Conservation (phyloP, 1,140 invertebrate species). For the Caenorhabditis brenneri region DNA sequence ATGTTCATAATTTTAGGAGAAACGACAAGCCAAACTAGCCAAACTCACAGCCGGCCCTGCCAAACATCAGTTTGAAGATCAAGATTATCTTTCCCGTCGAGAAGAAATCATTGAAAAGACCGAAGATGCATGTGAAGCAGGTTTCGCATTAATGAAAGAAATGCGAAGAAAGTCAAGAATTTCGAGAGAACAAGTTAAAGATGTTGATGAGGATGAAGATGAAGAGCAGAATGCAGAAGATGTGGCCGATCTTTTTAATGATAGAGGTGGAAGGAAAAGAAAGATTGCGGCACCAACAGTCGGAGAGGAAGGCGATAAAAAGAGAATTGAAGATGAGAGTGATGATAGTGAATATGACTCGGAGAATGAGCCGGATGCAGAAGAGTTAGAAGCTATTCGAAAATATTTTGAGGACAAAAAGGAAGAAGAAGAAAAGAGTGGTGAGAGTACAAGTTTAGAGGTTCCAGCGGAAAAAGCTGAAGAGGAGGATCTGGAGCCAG, state of each 20-base stretch:
- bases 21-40: conserved; percentile 45
- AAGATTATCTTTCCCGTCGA: conserved; percentile 47
- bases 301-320: conserved; percentile 12
- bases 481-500: not conserved
- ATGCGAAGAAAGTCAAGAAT: conserved; percentile 16
- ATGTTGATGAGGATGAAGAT: conserved; percentile 1
- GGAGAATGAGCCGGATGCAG: conserved; percentile 40
- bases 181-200: conserved; percentile 16
- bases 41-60: conserved; percentile 48
- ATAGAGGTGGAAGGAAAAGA: not conserved
- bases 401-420: conserved; percentile 39
- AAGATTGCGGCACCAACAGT: not conserved
- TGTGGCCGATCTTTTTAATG: conserved; percentile 7
- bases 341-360: conserved; percentile 35
- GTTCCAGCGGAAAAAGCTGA: not conserved
- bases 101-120: conserved; percentile 58
- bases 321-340: not conserved
- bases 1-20: conserved; percentile 14
- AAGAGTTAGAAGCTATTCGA: conserved; percentile 22
- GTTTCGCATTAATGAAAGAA: conserved; percentile 34
- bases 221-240: not conserved
- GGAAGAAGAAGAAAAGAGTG: not conserved
- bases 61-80: conserved; percentile 57
- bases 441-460: not conserved
- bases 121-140: conserved; percentile 57